Evolutionary conservation across 2,113 vertebrate species (phyloP).

Genomic region (Strix uralensis): DNA sequence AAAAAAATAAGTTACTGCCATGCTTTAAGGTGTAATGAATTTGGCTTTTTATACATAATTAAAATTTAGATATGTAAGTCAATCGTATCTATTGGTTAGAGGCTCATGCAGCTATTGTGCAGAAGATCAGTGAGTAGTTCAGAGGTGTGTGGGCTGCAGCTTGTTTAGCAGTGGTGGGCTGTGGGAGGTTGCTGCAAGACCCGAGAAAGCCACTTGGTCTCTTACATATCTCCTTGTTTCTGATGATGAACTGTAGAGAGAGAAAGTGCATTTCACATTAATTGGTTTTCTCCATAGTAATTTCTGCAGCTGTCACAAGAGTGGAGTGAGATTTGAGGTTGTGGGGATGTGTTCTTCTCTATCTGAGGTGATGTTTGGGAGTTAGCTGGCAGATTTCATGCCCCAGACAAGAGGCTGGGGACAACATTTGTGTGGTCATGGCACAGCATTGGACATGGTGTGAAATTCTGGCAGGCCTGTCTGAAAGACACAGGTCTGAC

Average conservation of each 20-base stretch:
- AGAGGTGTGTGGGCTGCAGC: not conserved
- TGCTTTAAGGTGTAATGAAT: not conserved
- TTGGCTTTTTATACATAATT: constrained; percentile 7
- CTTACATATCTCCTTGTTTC: not conserved
- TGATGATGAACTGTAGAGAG: not conserved
- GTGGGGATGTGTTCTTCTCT: not conserved
- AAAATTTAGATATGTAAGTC: not conserved
- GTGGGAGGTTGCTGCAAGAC: not conserved
- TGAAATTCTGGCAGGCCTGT: not conserved
- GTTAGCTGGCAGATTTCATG: not conserved
- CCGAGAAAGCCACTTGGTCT: not conserved
- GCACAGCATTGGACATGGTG: not conserved
- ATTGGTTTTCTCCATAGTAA: not conserved
- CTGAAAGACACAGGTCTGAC: not conserved
- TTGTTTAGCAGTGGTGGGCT: not conserved
- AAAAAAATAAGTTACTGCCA: not conserved
- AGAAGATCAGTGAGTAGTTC: not conserved
- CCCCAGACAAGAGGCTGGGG: not conserved
- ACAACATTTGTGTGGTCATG: accelerated
- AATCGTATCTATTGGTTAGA: not conserved
- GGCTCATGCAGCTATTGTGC: not conserved
- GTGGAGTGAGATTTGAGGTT: not conserved
- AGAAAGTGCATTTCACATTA: not conserved
- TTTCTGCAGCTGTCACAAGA: not conserved
- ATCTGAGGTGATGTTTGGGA: not conserved